A percentile compares a stretch with the other conserved stretches of the same genome.
These are phyloP conservation scores for Timema podura DNA, from an alignment of 2,888 invertebrate species.

Conservation along the genomic window DNA sequence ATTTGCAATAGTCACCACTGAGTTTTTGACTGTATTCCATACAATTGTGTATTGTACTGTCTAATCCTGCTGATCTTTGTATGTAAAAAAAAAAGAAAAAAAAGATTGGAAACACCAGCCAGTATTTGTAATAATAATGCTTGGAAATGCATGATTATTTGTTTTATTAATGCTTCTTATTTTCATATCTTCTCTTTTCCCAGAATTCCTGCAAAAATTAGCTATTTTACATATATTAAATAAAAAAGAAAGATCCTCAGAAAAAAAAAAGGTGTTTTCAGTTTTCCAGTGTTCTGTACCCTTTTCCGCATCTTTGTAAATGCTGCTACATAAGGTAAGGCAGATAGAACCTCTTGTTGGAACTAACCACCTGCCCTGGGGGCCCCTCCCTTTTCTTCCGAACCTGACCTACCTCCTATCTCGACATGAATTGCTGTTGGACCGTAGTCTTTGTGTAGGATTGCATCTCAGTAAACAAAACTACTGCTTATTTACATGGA, in stretches of 20 bases:
- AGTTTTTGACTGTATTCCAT: constrained; percentile 40
- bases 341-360: constrained; percentile 26
- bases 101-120: constrained; percentile 48
- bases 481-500: constrained; percentile 21
- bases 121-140: constrained; percentile 83
- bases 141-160: constrained; percentile 82
- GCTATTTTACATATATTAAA: constrained; percentile 16
- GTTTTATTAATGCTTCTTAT: constrained; percentile 61
- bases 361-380: constrained; percentile 21
- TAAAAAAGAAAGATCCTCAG: neutral
- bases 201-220: constrained; percentile 31
- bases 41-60: constrained; percentile 49
- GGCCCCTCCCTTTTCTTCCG: constrained; percentile 4
- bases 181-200: constrained; percentile 42
- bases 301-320: constrained; percentile 27
- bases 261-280: constrained; percentile 21
- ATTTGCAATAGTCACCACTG: constrained; percentile 46
- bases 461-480: constrained; percentile 25
- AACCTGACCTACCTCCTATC: neutral
- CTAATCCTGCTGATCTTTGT: constrained; percentile 50
- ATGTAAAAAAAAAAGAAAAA: constrained; percentile 48
- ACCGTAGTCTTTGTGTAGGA: constrained; percentile 26
- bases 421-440: neutral
- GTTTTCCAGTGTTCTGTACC: constrained; percentile 28
- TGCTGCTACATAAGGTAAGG: constrained; percentile 28